Evolutionary conservation across 1,140 invertebrate species (phyloP).

Genomic region (Polypedilum pembai): DNA sequence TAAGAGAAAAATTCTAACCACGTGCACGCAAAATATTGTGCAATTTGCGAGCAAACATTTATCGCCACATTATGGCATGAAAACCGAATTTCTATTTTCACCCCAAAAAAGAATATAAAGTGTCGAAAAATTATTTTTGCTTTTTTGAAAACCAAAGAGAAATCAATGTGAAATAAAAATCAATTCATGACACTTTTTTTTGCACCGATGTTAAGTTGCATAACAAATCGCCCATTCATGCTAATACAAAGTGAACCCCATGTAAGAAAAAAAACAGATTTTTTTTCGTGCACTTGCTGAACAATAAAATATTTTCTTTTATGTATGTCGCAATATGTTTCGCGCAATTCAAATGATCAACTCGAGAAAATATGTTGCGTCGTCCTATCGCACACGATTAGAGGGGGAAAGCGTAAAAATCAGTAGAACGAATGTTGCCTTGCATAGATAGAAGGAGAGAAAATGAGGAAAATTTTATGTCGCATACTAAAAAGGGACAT

Average conservation of each 20-base stretch:
- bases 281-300: background rate
- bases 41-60: background rate
- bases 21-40: conserved; percentile 7
- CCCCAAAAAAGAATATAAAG: conserved; percentile 18
- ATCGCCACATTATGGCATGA: conserved; percentile 5
- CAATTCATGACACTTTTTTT: conserved; percentile 12
- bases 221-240: background rate
- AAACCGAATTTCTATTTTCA: background rate
- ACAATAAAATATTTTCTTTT: conserved; percentile 2
- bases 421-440: conserved; percentile 20
- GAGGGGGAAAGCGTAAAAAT: conserved; percentile 12
- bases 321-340: conserved; percentile 21
- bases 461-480: background rate
- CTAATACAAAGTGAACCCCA: background rate
- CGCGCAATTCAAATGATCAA: conserved; percentile 5
- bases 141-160: background rate
- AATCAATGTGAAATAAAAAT: conserved; percentile 19
- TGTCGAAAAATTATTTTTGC: background rate
- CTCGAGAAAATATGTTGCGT: conserved; percentile 16
- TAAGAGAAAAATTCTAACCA: background rate
- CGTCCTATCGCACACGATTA: background rate
- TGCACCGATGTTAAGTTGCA: background rate
- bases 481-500: background rate
- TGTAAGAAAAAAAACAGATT: background rate
- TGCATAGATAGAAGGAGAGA: background rate